These are phyloP conservation scores for Watsonalla binaria DNA, from an alignment of 2,888 invertebrate genomes.

Conservation along the genomic window DNA sequence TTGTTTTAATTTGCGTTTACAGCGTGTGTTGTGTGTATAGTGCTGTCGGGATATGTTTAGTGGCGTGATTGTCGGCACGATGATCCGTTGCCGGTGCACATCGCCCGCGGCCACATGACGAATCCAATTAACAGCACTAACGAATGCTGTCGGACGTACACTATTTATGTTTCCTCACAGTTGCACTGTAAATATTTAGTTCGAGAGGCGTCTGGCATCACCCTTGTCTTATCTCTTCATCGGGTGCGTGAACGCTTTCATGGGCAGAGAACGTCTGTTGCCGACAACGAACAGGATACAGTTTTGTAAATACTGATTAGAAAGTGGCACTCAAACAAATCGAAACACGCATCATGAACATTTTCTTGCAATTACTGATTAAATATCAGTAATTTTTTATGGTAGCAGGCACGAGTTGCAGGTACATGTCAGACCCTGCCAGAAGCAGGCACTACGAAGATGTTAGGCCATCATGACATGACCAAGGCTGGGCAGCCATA, in stretches of 20 bases:
- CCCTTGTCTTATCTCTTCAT: slow-evolving; percentile 65
- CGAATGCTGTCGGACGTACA: slow-evolving; percentile 60
- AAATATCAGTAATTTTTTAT: slow-evolving; percentile 47
- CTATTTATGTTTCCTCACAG: slow-evolving; percentile 73
- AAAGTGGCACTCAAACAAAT: slow-evolving; percentile 41
- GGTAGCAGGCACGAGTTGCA: slow-evolving; percentile 16
- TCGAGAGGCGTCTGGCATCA: slow-evolving; percentile 63
- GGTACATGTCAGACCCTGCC: slow-evolving; percentile 37
- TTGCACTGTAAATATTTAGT: slow-evolving; percentile 74
- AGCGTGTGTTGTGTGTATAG: slow-evolving; percentile 10
- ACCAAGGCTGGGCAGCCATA: slow-evolving; percentile 13
- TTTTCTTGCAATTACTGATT: slow-evolving; percentile 42
- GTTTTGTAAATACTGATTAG: slow-evolving; percentile 58
- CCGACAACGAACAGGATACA: slow-evolving; percentile 54
- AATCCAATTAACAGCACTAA: slow-evolving; percentile 71
- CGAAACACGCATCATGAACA: slow-evolving; percentile 45
- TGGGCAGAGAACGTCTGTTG: slow-evolving; percentile 33
- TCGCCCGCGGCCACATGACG: slow-evolving; percentile 56
- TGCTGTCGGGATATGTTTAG: slow-evolving; percentile 18
- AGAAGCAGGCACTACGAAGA: slow-evolving; percentile 21
- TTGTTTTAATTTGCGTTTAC: slow-evolving; percentile 5
- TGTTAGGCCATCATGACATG: not conserved
- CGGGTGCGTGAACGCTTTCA: slow-evolving; percentile 51
- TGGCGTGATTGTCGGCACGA: slow-evolving; percentile 12
- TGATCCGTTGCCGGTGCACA: slow-evolving; percentile 22